Percentiles rank a stretch among this genome's conserved stretches.
Conservation (phyloP, 2,113 vertebrate genomes). For the Cnemophilus loriae region DNA sequence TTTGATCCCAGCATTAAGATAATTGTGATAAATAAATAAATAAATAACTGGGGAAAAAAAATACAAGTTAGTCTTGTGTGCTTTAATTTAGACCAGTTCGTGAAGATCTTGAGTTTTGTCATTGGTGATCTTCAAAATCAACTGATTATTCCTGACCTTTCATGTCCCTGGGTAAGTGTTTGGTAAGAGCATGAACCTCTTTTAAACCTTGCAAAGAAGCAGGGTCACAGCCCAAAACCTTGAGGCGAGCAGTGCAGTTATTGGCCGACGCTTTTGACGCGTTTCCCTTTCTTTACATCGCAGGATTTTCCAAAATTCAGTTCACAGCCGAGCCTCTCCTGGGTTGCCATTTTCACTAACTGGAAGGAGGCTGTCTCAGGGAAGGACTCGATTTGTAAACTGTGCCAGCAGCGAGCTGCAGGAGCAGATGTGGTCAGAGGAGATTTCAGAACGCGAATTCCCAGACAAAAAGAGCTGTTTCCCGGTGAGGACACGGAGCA, state of each 20-base stretch:
- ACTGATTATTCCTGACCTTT: background rate
- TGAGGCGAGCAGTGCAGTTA: background rate
- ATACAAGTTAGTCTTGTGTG: background rate
- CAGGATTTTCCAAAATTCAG: background rate
- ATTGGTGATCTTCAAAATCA: background rate
- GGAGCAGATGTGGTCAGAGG: background rate
- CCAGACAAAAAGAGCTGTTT: background rate
- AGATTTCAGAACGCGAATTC: background rate
- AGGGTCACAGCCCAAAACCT: background rate
- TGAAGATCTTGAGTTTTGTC: background rate
- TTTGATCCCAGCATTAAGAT: background rate
- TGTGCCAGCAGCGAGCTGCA: background rate
- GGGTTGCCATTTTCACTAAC: background rate
- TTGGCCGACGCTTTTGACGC: background rate
- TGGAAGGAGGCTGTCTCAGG: background rate
- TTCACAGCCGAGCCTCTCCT: background rate
- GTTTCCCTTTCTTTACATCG: background rate
- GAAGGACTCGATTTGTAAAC: background rate
- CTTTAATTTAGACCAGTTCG: background rate
- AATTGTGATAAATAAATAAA: background rate
- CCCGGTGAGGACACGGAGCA: background rate
- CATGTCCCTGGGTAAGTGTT: background rate
- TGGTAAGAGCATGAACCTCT: background rate
- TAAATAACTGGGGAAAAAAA: background rate
- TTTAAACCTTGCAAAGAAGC: background rate